Percentiles rank a stretch among this genome's conserved stretches.
phyloP scores from a whole-genome alignment of 2,113 vertebrate species.

The Pelodiscus sinensis region DNA sequence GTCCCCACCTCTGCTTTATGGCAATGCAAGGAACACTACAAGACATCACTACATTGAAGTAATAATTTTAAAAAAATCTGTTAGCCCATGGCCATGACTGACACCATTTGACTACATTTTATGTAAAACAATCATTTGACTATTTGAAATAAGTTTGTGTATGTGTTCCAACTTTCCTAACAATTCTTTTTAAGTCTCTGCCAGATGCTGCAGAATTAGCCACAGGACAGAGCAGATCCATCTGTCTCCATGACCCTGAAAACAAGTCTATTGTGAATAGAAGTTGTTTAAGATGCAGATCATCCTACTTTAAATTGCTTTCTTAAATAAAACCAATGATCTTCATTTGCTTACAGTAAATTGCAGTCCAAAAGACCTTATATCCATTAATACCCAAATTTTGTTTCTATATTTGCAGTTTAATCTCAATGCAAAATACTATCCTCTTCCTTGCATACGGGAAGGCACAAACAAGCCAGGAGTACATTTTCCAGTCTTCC shows the following conservation, averaged over 20 bases:
- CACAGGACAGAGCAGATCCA: constrained; percentile 40
- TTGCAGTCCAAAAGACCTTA: background rate
- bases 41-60: background rate
- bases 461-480: accelerated
- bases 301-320: background rate
- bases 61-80: accelerated
- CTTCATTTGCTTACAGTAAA: background rate
- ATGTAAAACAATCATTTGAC: background rate
- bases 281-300: constrained; percentile 55
- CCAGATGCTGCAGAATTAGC: constrained; percentile 49
- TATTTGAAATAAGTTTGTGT: background rate
- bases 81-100: background rate
- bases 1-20: no score
- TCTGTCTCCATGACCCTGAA: constrained; percentile 56
- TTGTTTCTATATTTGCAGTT: accelerated
- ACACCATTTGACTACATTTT: accelerated
- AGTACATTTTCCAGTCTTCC: background rate
- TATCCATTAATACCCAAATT: background rate
- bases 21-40: background rate
- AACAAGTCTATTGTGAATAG: constrained; percentile 12
- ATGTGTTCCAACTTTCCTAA: background rate
- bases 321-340: background rate
- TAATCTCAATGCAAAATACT: background rate
- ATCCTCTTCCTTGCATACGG: background rate
- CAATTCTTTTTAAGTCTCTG: constrained; percentile 34